Base-by-base conservation (phyloP, 2,797 vertebrate genomes). In the Centropyge bicolor region DNA sequence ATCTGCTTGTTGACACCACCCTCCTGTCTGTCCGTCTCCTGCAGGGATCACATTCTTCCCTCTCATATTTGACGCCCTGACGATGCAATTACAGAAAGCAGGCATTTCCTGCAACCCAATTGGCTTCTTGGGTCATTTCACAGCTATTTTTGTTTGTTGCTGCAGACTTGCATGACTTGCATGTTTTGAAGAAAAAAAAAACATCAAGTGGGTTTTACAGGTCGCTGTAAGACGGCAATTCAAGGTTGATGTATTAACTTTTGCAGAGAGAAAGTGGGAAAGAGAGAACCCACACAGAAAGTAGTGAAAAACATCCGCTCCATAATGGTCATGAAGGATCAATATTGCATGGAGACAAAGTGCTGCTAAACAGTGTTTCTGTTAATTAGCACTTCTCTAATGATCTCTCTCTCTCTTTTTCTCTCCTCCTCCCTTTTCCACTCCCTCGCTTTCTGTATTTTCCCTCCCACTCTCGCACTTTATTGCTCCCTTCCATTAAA, bases 371-470 rank as follows among this genome's bases (percentile, higher is more conserved):
- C 89, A 89, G 77, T 82, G 76, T 91, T 91, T 88, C 74, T 92
- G 90, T 90, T 92, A 91, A 94, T 94, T 93, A 92, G 83, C 80
- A 78, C 89, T 87, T 74, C 76, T 88, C 40, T 93, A 91, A 93
- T 84, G 82, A 90, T 89, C 76, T 77, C 78, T 86, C 59, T 82
- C 27, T 31, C 27, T 31, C 27, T 31, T 31, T 36, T 80, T 49
- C 51, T 59, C 61, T 56, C 27, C 20, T 46, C 17, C 17, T 59
- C 45, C 22, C 55, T 45, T 63, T 16, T 35, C 60, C 1, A 31
- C 70, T 82, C 46, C 61, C 27, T 77, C 20, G 2, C 67, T 74
- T 81, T 80, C 72, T 76, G 24, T 67, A 19, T 66, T 46, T 70
- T 31, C 24, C 68, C 51, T 78, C 65, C 45, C 51, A 74, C 64